Evolutionary conservation across 2,797 vertebrate species (phyloP).

Genomic region (Spondyliosoma cantharus): DNA sequence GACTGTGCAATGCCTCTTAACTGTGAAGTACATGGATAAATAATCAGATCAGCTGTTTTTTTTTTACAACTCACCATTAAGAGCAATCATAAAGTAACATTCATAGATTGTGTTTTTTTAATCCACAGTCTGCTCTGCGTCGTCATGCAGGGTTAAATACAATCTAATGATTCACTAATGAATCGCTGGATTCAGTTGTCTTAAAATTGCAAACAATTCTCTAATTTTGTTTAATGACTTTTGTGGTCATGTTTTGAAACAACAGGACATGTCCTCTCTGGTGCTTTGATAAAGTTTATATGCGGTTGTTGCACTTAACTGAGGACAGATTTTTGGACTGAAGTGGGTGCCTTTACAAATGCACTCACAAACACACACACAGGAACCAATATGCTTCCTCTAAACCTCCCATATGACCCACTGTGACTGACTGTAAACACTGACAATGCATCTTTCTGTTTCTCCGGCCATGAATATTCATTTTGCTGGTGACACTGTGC

Average conservation of each 20-base stretch:
- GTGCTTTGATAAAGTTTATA: conserved; percentile 29
- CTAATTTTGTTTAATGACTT: conserved; percentile 9
- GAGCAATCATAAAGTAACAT: not conserved
- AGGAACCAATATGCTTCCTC: conserved; percentile 32
- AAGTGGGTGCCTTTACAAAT: not conserved
- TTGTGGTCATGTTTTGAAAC: conserved; percentile 27
- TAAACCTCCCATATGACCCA: not conserved
- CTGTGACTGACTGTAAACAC: not conserved
- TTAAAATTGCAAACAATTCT: conserved; percentile 8
- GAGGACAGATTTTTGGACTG: conserved; percentile 6
- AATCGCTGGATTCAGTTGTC: conserved; percentile 44
- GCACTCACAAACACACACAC: conserved; percentile 5
- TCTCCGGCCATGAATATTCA: conserved; percentile 62
- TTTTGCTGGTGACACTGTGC: conserved; percentile 21
- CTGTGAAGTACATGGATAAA: not conserved
- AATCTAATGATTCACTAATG: conserved; percentile 39
- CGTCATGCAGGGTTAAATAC: not conserved
- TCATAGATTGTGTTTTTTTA: conserved; percentile 14
- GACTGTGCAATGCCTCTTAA: not conserved
- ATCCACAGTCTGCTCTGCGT: conserved; percentile 3
- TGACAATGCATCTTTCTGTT: conserved; percentile 57
- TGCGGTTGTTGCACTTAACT: not conserved
- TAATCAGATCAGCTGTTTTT: not conserved
- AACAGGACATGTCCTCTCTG: conserved; percentile 2
- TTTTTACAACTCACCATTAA: not conserved